Percentiles rank a stretch among this genome's conserved stretches.
phyloP scores from a whole-genome alignment of 2,113 vertebrate species.

The Tenrec ecaudatus region DNA sequence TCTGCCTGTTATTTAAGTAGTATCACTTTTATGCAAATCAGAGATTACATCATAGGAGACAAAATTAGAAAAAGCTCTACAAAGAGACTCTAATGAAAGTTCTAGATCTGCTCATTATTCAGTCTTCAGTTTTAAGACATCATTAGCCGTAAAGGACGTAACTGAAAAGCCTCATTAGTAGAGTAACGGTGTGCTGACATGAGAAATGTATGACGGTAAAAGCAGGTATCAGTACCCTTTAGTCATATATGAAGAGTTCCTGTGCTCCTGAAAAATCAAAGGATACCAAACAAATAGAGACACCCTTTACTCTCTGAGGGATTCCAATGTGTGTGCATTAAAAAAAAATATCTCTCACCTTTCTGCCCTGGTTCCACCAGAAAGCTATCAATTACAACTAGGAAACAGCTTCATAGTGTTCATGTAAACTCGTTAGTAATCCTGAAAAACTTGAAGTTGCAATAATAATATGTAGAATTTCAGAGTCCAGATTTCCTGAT shows the following conservation, averaged over 20 bases:
- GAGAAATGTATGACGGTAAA: slow-evolving; percentile 31
- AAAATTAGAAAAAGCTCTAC: slow-evolving; percentile 70
- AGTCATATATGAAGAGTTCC: neutral
- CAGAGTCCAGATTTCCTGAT: neutral
- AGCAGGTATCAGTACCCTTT: slow-evolving; percentile 21
- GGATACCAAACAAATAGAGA: neutral
- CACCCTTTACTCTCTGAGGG: neutral
- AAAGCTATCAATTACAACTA: neutral
- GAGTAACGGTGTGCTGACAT: neutral
- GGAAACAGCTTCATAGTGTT: neutral
- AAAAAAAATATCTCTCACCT: neutral
- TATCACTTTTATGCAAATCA: slow-evolving; percentile 73
- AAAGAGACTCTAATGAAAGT: slow-evolving; percentile 69
- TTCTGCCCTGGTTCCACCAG: neutral
- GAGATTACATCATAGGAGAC: slow-evolving; percentile 59
- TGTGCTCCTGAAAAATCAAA: neutral
- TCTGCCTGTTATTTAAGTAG: slow-evolving; percentile 46
- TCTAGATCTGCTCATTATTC: slow-evolving; percentile 75
- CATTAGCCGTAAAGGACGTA: slow-evolving; percentile 59
- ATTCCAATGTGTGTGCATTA: neutral
- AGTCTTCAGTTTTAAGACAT: slow-evolving; percentile 66
- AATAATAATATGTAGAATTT: neutral
- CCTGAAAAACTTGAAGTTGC: neutral
- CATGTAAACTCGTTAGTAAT: neutral
- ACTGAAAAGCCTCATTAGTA: slow-evolving; percentile 66